Base-by-base conservation (phyloP, 2,113 vertebrate genomes). In the Sinosuthora webbiana region DNA sequence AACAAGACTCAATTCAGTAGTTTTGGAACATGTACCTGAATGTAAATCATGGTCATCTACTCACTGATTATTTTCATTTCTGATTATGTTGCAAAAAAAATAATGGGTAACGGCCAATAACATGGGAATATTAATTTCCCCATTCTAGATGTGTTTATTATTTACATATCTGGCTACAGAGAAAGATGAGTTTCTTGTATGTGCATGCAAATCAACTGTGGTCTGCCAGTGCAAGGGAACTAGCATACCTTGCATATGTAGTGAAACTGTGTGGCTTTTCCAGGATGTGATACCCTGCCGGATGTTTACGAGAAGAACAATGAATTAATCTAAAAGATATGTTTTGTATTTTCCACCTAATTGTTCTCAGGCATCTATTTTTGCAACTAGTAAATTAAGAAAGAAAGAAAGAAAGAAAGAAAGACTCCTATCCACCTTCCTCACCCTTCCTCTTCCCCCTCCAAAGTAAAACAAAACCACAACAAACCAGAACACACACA, bases 231-330 rank as follows among this genome's bases (percentile, higher is more conserved):
- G 44, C 96, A 81, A 90, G 95, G 88, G 96, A 97, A 97, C 62
- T 33, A 91, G 75, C 39, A 57, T 69, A 83, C 82, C 52, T 33
- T 82, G 78, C 33, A 39, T 64, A 41, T 31, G 30, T 39, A 76
- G 76, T 39, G 42, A 95, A 97, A 97, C 88, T 27, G 49, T 93
- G 68, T 83, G 44, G 31, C 77, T 98, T 95, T 97, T 97, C 94
- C 96, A 96, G 97, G 96, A 93, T 96, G 92, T 93, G 93, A 89
- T 91, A 96, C 49, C 52, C 83, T 49, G 57, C 25, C 7, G 41
- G 88, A 92, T 94, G 73, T 97, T 98, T 98, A 97, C 96, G 96
- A 96, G 87, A 60, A 96, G 94, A 97, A 95, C 95, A 97, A 92
- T 92, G 69, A 94, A 97, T 95, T 96, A 83, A 93, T 90, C 95